Conservation (phyloP, 2,797 vertebrate species). For the Nannoperca obscura region DNA sequence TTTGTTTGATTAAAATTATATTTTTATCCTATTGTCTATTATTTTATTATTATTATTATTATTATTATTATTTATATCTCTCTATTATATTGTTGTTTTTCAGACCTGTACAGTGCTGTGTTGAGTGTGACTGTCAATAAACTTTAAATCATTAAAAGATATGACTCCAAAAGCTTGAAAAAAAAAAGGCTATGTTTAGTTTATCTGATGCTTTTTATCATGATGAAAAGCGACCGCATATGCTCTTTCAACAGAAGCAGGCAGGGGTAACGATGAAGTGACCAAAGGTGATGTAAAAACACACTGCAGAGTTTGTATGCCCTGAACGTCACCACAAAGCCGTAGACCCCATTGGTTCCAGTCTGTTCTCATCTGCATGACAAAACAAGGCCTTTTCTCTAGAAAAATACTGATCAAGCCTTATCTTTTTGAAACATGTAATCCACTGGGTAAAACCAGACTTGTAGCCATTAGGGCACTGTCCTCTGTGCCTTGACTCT, state of each 20-base stretch:
- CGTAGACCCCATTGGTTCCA: conserved; percentile 46
- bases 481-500: conserved; percentile 60
- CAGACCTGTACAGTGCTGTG: too few relatives aligned
- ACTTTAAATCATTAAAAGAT: too few relatives aligned
- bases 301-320: conserved; percentile 35
- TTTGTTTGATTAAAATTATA: too few relatives aligned
- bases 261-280: neutral
- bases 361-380: conserved; percentile 75
- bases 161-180: neutral
- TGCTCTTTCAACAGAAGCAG: neutral
- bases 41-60: too few relatives aligned
- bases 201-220: neutral
- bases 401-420: conserved; percentile 65
- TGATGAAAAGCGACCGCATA: neutral
- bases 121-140: too few relatives aligned
- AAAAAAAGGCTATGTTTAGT: neutral
- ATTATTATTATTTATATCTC: too few relatives aligned
- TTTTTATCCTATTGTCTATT: too few relatives aligned
- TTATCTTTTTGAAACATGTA: conserved; percentile 67
- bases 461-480: conserved; percentile 68
- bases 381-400: conserved; percentile 62
- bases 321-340: conserved; percentile 59
- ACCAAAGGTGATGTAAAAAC: conserved; percentile 8
- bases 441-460: conserved; percentile 62
- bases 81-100: too few relatives aligned